phyloP scores from a whole-genome alignment of 2,888 invertebrate genomes.

The Hylaea fasciaria region DNA sequence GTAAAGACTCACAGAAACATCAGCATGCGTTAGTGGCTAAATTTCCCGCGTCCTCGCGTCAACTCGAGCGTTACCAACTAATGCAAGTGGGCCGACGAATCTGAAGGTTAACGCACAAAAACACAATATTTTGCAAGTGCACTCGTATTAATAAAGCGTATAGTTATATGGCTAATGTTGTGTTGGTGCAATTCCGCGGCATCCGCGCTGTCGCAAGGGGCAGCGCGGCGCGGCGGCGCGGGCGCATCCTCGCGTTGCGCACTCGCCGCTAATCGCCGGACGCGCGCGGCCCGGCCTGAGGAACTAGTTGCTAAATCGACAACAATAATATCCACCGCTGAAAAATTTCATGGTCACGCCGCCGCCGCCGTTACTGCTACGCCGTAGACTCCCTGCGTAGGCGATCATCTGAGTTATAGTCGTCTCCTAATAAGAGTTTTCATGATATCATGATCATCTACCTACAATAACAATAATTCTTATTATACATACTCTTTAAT shows the following conservation, averaged over 20 bases:
- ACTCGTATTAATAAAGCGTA: constrained; percentile 78
- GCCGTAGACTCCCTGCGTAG: constrained; percentile 37
- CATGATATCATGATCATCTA: constrained; percentile 8
- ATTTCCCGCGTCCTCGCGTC: constrained; percentile 72
- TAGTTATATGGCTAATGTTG: constrained; percentile 65
- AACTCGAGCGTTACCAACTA: constrained; percentile 78
- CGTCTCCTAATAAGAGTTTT: constrained; percentile 9
- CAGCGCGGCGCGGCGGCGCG: constrained; percentile 50
- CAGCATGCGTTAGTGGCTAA: constrained; percentile 45
- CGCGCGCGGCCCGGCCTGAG: constrained; percentile 54
- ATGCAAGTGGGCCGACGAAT: constrained; percentile 77
- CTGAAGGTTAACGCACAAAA: constrained; percentile 80
- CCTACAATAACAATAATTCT: constrained; percentile 15
- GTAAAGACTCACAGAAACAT: constrained; percentile 2
- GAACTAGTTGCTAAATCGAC: constrained; percentile 72
- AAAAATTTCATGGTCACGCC: constrained; percentile 53
- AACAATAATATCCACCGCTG: constrained; percentile 54
- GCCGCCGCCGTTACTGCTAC: constrained; percentile 26
- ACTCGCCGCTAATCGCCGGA: constrained; percentile 78
- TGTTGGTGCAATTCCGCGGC: constrained; percentile 76
- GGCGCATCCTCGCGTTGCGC: constrained; percentile 80
- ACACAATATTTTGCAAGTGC: constrained; percentile 80
- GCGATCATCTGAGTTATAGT: constrained; percentile 10
- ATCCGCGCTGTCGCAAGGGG: constrained; percentile 82
- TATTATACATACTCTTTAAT: constrained; percentile 7